Conservation (phyloP, 2,113 vertebrate species). For the Triplophysa siluroides region DNA sequence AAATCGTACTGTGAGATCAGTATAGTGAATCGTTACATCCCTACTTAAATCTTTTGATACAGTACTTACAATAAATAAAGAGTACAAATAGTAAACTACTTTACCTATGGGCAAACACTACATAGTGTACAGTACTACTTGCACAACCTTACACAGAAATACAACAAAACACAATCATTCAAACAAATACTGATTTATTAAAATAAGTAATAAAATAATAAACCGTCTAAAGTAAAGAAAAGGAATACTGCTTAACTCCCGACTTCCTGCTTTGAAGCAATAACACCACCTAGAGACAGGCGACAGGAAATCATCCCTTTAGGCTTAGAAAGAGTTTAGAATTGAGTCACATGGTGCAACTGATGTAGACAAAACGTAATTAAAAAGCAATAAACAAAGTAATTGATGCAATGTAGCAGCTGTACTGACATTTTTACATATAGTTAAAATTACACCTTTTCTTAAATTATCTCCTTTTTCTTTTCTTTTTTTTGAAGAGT, state of each 20-base stretch:
- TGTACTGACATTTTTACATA: conserved; percentile 5
- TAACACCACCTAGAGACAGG: conserved; percentile 24
- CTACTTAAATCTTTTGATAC: no score
- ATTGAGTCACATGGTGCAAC: conserved; percentile 10
- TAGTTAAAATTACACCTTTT: neutral
- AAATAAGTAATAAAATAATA: conserved; percentile 21
- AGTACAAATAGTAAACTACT: no score
- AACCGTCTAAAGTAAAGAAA: conserved; percentile 13
- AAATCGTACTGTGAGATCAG: no score
- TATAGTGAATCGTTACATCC: no score
- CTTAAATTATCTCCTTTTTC: neutral
- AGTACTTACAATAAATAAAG: no score
- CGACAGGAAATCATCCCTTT: neutral
- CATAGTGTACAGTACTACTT: no score
- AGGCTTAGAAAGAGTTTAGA: neutral
- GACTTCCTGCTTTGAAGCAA: neutral
- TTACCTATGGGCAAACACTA: no score
- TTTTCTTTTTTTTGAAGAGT: conserved; percentile 8
- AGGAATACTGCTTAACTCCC: neutral
- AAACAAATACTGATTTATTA: conserved; percentile 31
- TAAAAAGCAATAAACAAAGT: neutral
- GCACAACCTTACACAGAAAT: neutral
- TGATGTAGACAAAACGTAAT: conserved; percentile 1
- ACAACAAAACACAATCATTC: neutral
- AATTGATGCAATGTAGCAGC: neutral